Conservation (phyloP, 2,113 vertebrate genomes). For the Mustela nigripes region DNA sequence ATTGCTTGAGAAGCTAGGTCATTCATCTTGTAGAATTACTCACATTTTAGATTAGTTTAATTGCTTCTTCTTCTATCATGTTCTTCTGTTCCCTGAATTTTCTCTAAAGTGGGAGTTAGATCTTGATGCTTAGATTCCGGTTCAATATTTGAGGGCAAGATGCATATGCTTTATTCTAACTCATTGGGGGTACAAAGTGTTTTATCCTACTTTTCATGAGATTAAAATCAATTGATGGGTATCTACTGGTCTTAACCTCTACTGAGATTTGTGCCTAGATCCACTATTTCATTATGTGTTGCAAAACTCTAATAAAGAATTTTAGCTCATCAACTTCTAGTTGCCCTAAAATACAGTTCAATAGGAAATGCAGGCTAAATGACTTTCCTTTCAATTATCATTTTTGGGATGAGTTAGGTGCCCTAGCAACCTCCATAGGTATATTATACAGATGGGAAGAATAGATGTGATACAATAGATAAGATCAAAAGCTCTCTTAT, state of each 20-base stretch:
- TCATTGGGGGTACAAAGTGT: neutral
- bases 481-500: slow-evolving; percentile 32
- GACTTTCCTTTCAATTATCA: neutral
- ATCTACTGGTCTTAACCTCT: neutral
- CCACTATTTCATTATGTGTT: neutral
- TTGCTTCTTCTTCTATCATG: neutral
- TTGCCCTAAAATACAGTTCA: slow-evolving; percentile 23
- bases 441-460: neutral
- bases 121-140: slow-evolving; percentile 9
- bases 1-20: neutral
- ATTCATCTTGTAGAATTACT: neutral
- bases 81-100: neutral
- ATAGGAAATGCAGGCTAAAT: neutral
- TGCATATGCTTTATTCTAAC: neutral
- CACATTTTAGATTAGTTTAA: slow-evolving; percentile 23
- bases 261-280: neutral
- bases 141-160: slow-evolving; percentile 1
- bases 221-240: slow-evolving; percentile 12
- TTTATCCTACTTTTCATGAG: slow-evolving; percentile 19
- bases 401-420: neutral
- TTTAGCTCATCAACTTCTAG: slow-evolving; percentile 1
- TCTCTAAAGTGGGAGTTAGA: slow-evolving; percentile 18
- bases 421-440: neutral
- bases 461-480: neutral
- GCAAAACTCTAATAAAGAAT: slow-evolving; percentile 41